These are phyloP conservation scores for Acanthaster planci DNA, from an alignment of 35 echinoderm and acorn worm species.

Conservation along the genomic window DNA sequence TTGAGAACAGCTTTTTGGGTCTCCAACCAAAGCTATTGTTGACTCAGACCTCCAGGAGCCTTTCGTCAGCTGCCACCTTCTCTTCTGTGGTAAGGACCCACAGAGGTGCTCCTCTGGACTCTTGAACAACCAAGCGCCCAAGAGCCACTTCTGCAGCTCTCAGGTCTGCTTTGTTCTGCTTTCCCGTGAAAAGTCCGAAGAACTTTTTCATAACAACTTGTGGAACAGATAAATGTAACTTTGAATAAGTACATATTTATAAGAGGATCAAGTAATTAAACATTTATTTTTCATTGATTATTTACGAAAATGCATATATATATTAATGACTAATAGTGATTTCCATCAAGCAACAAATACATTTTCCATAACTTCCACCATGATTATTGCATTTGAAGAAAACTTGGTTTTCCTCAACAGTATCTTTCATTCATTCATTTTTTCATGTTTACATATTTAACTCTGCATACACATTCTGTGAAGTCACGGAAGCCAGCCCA, in stretches of 20 bases:
- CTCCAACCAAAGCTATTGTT: not conserved
- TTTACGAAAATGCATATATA: no score
- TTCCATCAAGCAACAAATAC: no score
- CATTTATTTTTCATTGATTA: no score
- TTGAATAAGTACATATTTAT: not conserved
- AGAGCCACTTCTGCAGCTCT: not conserved
- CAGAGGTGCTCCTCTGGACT: not conserved
- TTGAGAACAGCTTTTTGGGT: not conserved
- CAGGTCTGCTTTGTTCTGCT: not conserved
- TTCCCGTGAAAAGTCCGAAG: constrained; percentile 3
- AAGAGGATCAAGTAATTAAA: no score
- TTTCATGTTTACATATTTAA: no score
- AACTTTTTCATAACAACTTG: constrained; percentile 5
- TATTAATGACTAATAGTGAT: no score
- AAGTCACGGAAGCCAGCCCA: no score
- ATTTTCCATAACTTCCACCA: no score
- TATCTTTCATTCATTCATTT: no score
- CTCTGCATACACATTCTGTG: no score
- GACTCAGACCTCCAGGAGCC: not conserved
- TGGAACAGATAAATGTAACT: not conserved
- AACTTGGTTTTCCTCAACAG: no score
- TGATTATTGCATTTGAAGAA: no score
- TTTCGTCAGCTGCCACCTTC: not conserved
- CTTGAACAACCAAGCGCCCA: not conserved
- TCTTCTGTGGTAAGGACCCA: not conserved